Conservation (phyloP, 2,888 invertebrate genomes). For the Euplagia quadripunctaria region DNA sequence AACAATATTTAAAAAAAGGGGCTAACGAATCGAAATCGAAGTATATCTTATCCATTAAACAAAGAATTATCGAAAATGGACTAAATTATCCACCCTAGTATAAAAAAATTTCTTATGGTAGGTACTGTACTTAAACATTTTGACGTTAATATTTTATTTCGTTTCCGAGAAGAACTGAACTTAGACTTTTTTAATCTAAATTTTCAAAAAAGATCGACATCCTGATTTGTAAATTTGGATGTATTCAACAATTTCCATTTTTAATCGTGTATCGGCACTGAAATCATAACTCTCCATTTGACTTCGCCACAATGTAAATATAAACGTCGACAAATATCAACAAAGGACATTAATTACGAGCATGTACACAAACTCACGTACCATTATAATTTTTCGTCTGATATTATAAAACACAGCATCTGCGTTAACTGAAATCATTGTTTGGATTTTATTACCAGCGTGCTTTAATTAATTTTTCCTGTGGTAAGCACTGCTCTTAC, state of each 20-base stretch:
- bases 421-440: slow-evolving; percentile 56
- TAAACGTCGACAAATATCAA: background rate
- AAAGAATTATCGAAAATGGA: too few relatives aligned
- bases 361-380: slow-evolving; percentile 4
- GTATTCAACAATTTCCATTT: background rate
- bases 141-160: too few relatives aligned
- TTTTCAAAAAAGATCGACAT: background rate
- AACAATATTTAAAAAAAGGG: too few relatives aligned
- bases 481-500: slow-evolving; percentile 44
- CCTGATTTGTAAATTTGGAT: too few relatives aligned
- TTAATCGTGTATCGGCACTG: background rate
- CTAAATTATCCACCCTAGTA: too few relatives aligned
- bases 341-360: slow-evolving; percentile 8
- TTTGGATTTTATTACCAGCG: slow-evolving; percentile 66
- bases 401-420: slow-evolving; percentile 42
- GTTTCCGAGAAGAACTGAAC: too few relatives aligned
- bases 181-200: too few relatives aligned
- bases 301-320: slow-evolving; percentile 2
- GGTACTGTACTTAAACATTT: too few relatives aligned
- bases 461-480: slow-evolving; percentile 70
- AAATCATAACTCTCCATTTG: background rate
- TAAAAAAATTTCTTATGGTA: too few relatives aligned
- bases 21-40: too few relatives aligned
- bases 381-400: slow-evolving; percentile 17
- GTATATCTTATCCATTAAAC: too few relatives aligned